phyloP scores from a whole-genome alignment of 2,113 vertebrate species.

The Rafetus swinhoei region DNA sequence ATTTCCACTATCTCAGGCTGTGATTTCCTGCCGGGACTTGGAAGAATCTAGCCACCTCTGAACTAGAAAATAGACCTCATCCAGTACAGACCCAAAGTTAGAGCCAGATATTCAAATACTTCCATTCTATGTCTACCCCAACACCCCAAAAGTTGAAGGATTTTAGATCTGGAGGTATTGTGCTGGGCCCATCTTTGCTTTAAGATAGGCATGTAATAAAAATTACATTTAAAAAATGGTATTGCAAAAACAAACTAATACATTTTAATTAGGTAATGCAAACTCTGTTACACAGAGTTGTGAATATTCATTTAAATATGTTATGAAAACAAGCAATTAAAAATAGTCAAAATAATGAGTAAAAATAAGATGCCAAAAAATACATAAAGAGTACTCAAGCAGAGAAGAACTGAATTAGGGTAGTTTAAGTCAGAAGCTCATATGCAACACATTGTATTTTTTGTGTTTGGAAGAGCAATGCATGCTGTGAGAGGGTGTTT shows the following conservation, averaged over 20 bases:
- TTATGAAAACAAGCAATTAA: constrained; percentile 63
- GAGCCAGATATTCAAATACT: not conserved
- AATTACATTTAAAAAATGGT: not conserved
- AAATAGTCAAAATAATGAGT: constrained; percentile 67
- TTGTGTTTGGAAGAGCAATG: constrained; percentile 65
- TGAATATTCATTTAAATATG: constrained; percentile 14
- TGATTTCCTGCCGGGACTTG: constrained; percentile 26
- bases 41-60: not conserved
- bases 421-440: constrained; percentile 68
- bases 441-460: constrained; percentile 45
- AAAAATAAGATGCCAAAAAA: constrained; percentile 60
- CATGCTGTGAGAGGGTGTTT: constrained; percentile 66
- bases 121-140: not conserved
- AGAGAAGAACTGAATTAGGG: constrained; percentile 68
- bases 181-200: constrained; percentile 38
- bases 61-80: not conserved
- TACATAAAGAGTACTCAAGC: constrained; percentile 63
- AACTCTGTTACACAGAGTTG: constrained; percentile 46
- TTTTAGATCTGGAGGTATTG: not conserved
- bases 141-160: not conserved
- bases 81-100: not conserved
- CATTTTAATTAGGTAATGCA: constrained; percentile 49
- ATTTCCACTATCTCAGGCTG: not conserved
- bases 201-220: constrained; percentile 55
- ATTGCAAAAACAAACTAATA: constrained; percentile 10